Evolutionary conservation across 2,888 invertebrate genomes (phyloP).

Genomic region (Thalpophila matura): DNA sequence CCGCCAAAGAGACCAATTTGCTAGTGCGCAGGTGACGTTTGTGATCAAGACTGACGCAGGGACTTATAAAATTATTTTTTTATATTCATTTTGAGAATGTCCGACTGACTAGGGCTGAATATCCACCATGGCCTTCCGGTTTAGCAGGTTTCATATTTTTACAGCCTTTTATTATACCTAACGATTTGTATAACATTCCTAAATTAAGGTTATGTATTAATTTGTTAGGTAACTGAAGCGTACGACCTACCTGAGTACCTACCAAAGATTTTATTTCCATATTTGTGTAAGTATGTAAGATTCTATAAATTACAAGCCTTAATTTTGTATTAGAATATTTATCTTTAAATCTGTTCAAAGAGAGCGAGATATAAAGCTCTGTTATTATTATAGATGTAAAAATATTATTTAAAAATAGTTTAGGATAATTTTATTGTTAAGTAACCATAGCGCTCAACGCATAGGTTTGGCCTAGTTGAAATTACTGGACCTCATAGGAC

Average conservation of each 20-base stretch:
- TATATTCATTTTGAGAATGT: too few relatives aligned
- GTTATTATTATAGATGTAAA: constrained; percentile 5
- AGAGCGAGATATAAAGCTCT: neutral
- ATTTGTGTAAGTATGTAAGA: constrained; percentile 13
- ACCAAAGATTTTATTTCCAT: constrained; percentile 34
- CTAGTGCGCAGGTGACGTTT: too few relatives aligned
- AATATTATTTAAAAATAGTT: constrained; percentile 15
- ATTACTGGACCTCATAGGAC: constrained; percentile 20
- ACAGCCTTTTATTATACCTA: too few relatives aligned
- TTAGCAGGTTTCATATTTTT: too few relatives aligned
- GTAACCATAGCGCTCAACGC: constrained; percentile 17
- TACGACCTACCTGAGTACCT: constrained; percentile 17
- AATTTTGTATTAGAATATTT: constrained; percentile 16
- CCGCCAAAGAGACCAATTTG: too few relatives aligned
- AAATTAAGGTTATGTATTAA: neutral
- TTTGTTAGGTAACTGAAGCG: neutral
- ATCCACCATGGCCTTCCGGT: too few relatives aligned
- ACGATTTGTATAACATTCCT: neutral
- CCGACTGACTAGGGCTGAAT: too few relatives aligned
- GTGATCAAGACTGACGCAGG: too few relatives aligned
- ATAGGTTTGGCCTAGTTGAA: constrained; percentile 35
- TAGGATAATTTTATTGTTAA: constrained; percentile 26
- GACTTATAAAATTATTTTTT: too few relatives aligned
- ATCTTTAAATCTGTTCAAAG: neutral
- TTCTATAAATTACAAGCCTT: constrained; percentile 15